These are phyloP conservation scores for Parus major DNA, from an alignment of 2,113 vertebrate genomes.

Conservation along the genomic window DNA sequence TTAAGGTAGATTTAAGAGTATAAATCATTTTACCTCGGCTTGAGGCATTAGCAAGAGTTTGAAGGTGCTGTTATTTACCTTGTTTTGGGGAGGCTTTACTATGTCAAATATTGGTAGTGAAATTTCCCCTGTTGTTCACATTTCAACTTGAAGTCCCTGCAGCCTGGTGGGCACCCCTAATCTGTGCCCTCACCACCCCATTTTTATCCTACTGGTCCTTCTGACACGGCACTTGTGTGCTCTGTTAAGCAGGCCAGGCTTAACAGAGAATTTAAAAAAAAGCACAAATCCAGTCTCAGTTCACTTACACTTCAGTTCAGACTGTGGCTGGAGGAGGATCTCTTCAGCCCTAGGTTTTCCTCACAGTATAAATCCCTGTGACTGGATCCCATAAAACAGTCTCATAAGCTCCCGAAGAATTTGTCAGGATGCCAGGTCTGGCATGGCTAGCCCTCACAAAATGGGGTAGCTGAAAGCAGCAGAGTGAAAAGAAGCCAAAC, in stretches of 20 bases:
- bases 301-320: not conserved
- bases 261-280: not conserved
- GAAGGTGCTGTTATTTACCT: not conserved
- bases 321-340: not conserved
- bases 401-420: slow-evolving; percentile 36
- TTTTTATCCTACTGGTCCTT: not conserved
- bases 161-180: not conserved
- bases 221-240: not conserved
- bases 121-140: not conserved
- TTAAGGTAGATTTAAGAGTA: not conserved
- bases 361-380: slow-evolving; percentile 33
- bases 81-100: not conserved
- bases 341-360: slow-evolving; percentile 37
- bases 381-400: slow-evolving; percentile 53
- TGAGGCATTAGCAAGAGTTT: not conserved
- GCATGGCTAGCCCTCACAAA: not conserved
- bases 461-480: not conserved
- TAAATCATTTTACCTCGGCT: not conserved
- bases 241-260: not conserved
- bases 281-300: not conserved
- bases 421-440: not conserved
- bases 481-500: slow-evolving; percentile 14
- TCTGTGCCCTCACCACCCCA: not conserved
- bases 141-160: not conserved
- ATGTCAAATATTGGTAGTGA: not conserved